Evolutionary conservation across 2,888 invertebrate species (phyloP).

Genomic region (Tanytarsus gracilentus): DNA sequence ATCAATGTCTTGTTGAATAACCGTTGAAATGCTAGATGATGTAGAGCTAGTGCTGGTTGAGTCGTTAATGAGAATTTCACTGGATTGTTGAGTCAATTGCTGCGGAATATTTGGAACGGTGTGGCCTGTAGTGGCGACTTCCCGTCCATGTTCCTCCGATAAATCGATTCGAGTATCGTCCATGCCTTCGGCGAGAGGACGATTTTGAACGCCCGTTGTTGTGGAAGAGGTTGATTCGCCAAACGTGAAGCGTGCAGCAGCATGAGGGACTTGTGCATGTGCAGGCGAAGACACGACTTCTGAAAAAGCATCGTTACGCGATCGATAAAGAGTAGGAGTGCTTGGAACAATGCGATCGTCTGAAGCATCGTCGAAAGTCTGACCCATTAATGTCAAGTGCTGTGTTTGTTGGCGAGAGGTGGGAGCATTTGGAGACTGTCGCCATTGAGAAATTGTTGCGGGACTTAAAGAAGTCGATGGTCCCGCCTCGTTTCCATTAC

Average conservation of each 20-base stretch:
- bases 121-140: slow-evolving; percentile 44
- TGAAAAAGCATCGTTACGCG: slow-evolving; percentile 78
- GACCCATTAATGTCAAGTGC: slow-evolving; percentile 35
- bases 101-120: slow-evolving; percentile 60
- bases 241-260: slow-evolving; percentile 54
- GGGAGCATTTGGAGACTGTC: slow-evolving; percentile 36
- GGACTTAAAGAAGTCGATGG: slow-evolving; percentile 37
- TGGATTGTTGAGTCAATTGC: slow-evolving; percentile 54
- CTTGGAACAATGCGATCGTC: slow-evolving; percentile 75
- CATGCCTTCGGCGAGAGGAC: slow-evolving; percentile 54
- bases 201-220: slow-evolving; percentile 38
- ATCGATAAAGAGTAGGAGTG: slow-evolving; percentile 77
- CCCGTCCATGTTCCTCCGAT: slow-evolving; percentile 40
- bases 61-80: slow-evolving; percentile 20
- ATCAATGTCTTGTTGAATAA: slow-evolving; percentile 36
- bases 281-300: slow-evolving; percentile 89
- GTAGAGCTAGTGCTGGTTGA: slow-evolving; percentile 24
- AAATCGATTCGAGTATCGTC: slow-evolving; percentile 69
- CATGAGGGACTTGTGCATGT: slow-evolving; percentile 55
- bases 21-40: slow-evolving; percentile 32
- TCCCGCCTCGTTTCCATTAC: slow-evolving; percentile 7
- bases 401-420: slow-evolving; percentile 37
- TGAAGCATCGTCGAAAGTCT: slow-evolving; percentile 42
- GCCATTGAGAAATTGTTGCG: slow-evolving; percentile 37
- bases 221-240: slow-evolving; percentile 47